phyloP scores from a whole-genome alignment of 2,888 invertebrate species.

The Stictocephala bisonia region DNA sequence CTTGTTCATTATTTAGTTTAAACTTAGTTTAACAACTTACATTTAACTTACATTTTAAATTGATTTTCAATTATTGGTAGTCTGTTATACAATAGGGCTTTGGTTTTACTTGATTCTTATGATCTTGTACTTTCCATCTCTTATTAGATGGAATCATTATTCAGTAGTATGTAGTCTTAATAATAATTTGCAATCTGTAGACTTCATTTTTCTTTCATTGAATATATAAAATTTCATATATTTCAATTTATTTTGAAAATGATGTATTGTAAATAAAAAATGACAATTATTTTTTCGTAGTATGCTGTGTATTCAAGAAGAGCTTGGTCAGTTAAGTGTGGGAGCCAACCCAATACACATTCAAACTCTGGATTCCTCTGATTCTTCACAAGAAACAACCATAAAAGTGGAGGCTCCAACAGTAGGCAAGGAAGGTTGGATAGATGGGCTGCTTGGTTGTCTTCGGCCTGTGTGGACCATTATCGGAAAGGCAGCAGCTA shows the following conservation, averaged over 20 bases:
- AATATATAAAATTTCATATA: no score
- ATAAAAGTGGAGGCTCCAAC: not conserved
- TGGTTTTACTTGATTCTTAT: no score
- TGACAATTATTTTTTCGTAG: conserved; percentile 62
- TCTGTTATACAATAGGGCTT: no score
- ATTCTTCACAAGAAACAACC: conserved; percentile 25
- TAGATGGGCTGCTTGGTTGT: conserved; percentile 88
- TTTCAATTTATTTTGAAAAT: no score
- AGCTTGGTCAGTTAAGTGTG: conserved; percentile 69
- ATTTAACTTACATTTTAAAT: no score
- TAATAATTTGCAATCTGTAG: not conserved
- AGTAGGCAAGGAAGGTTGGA: conserved; percentile 69
- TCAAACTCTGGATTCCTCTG: conserved; percentile 34
- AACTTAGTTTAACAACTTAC: no score
- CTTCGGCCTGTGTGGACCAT: conserved; percentile 89
- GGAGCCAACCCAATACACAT: conserved; percentile 59
- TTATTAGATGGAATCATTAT: not conserved
- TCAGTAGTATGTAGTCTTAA: not conserved
- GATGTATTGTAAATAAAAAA: not conserved
- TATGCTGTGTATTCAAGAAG: conserved; percentile 75
- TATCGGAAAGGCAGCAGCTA: conserved; percentile 80
- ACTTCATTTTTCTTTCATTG: not conserved
- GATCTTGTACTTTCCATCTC: no score
- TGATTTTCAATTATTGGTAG: no score
- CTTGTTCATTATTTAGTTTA: no score